Evolutionary conservation across 2,888 invertebrate species (phyloP).

Genomic region (Acanthosepion esculentum): DNA sequence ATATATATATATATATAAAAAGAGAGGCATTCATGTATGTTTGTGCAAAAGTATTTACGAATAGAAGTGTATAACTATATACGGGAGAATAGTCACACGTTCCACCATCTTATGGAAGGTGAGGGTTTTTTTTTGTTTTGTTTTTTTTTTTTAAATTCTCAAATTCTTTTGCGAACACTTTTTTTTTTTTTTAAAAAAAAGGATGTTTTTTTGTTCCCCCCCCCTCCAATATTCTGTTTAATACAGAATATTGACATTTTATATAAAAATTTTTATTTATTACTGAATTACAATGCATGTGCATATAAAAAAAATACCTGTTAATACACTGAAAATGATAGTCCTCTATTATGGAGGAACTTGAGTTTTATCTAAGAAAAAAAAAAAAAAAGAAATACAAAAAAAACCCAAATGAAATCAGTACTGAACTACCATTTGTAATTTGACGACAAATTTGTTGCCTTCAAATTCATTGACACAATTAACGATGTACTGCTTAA

Average conservation of each 20-base stretch:
- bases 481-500: slow-evolving; percentile 33
- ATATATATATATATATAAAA: not conserved
- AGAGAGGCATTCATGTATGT: not conserved
- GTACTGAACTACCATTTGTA: slow-evolving; percentile 33
- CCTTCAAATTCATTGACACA: slow-evolving; percentile 13
- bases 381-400: not conserved
- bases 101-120: not conserved
- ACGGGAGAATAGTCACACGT: not conserved
- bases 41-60: not conserved
- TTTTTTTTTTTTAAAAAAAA: not conserved
- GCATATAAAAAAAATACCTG: not conserved
- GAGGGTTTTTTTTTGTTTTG: not conserved
- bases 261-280: not conserved
- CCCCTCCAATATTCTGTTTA: not conserved
- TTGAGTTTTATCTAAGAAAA: not conserved
- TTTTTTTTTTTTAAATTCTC: too few species aligned
- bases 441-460: slow-evolving; percentile 23
- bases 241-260: slow-evolving; percentile 8
- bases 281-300: slow-evolving; percentile 22
- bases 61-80: not conserved
- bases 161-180: not conserved
- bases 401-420: not conserved
- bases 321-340: not conserved
- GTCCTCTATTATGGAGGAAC: not conserved
- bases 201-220: not conserved